Percentiles rank a stretch among this genome's conserved stretches.
These are phyloP conservation scores for Leucania comma DNA, from an alignment of 2,888 invertebrate species.

Conservation along the genomic window DNA sequence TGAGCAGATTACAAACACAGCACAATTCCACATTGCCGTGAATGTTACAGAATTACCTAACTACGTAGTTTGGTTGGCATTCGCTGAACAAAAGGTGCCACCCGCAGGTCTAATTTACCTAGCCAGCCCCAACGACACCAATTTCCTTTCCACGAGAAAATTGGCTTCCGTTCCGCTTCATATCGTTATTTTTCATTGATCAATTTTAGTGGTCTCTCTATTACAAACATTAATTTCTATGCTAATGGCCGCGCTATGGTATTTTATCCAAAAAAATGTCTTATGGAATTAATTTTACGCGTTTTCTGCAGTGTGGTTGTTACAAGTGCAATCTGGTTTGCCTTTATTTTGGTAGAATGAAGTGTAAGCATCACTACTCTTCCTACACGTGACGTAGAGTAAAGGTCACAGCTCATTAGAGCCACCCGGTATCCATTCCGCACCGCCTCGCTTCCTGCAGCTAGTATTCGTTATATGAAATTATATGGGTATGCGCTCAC, in stretches of 20 bases:
- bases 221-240: conserved; percentile 56
- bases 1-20: neutral
- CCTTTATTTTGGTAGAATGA: neutral
- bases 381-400: neutral
- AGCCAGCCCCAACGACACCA: conserved; percentile 65
- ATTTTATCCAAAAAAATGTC: conserved; percentile 40
- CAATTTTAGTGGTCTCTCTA: conserved; percentile 42
- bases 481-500: no score
- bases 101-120: conserved; percentile 62
- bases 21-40: neutral
- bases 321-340: neutral
- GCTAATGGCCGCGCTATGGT: conserved; percentile 28
- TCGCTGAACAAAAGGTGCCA: conserved; percentile 52
- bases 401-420: no score
- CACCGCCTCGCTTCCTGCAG: no score
- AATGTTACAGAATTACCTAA: conserved; percentile 39
- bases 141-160: conserved; percentile 63
- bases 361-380: neutral
- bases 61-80: conserved; percentile 54
- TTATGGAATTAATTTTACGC: conserved; percentile 20
- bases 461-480: no score
- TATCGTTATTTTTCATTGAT: conserved; percentile 52
- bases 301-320: conserved; percentile 7
- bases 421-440: no score
- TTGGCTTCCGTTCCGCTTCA: conserved; percentile 46